Evolutionary conservation across 2,113 vertebrate species (phyloP).

Genomic region (Hemiprocne comata): DNA sequence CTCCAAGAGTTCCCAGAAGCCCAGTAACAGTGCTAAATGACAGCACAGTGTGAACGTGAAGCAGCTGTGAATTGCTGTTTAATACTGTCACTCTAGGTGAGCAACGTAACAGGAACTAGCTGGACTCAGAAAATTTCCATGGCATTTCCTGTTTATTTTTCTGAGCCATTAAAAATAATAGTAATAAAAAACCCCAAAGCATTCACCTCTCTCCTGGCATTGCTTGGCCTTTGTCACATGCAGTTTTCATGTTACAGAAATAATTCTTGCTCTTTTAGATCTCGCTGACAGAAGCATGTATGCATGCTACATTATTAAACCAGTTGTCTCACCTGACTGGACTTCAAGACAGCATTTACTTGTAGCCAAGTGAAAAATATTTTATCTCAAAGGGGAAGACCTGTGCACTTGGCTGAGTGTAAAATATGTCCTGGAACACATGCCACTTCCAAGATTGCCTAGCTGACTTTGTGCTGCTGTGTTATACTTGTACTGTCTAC

Average conservation of each 20-base stretch:
- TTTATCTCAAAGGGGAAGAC: neutral
- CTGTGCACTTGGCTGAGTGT: neutral
- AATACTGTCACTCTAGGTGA: neutral
- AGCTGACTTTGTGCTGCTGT: neutral
- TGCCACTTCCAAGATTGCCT: neutral
- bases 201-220: neutral
- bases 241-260: neutral
- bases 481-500: neutral
- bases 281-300: conserved; percentile 18
- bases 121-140: neutral
- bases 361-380: conserved; percentile 4
- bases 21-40: conserved; percentile 1
- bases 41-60: neutral
- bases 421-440: neutral
- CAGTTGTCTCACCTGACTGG: conserved; percentile 14
- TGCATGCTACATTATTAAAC: conserved; percentile 30
- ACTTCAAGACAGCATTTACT: neutral
- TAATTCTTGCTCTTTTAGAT: neutral
- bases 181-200: neutral
- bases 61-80: neutral
- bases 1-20: conserved; percentile 57
- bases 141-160: conserved; percentile 22
- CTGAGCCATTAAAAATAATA: neutral
- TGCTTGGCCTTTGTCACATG: neutral
- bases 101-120: neutral